Percentiles rank a stretch among this genome's conserved stretches.
phyloP scores from a whole-genome alignment of 2,113 vertebrate species.

The rabbit (Oryctolagus cuniculus) region mOryCun1.1 NC_091447.1:38823001-38823500 shows the following conservation, averaged over 20 bases:
- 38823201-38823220: not conserved
- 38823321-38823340: not conserved
- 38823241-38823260: not conserved
- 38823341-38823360: not conserved
- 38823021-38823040: not conserved
- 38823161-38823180: not conserved
- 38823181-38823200: not conserved
- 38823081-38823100: not conserved
- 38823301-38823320: not conserved
- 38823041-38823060: not conserved
- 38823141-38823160: not conserved
- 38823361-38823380: not conserved
- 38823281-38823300: not conserved
- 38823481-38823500: not conserved
- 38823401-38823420: not conserved
- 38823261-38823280: not conserved
- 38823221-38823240: not conserved
- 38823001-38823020: not conserved
- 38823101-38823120: not conserved
- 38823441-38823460: not conserved
- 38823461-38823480: not conserved
- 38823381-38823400: not conserved
- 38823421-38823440: not conserved
- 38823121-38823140: not conserved
- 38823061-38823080: constrained; percentile 17